Base-by-base conservation (phyloP, 2,888 invertebrate genomes). In the Chromoteleia sp. region DNA sequence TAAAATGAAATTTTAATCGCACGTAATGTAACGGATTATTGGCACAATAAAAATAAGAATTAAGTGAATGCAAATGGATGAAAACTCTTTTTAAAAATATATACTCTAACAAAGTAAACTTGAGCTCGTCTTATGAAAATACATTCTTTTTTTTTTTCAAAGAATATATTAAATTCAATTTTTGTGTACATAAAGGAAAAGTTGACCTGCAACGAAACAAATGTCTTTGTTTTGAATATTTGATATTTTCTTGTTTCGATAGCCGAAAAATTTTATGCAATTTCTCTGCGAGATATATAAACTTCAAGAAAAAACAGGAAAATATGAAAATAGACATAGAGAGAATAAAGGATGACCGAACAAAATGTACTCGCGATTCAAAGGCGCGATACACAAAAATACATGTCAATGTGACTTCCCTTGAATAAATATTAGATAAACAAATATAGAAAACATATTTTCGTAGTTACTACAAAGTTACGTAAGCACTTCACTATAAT, bases 301-400 rank as follows among this genome's bases (percentile, higher is more conserved):
- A 41, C 17, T 58, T 21, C 12, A 41, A 25, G 41, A 58, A 58
- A 41, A 58, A 25, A 58, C 17, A 58, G 14, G 14, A 41, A 41
- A 21, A 25, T 39, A 41, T 30, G 10, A 14, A 58, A 12, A 12
- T n/a, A 41, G 41, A 25, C 25, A 41, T 41, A 41, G 30, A 29
- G 12, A 21, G 36, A 39, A 39, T 19, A 56, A 25, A 41, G 1
- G 36, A 21, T 41, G 41, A 29, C 25, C 12, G 8, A 41, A 29
- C 56, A 19, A 58, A 41, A 41, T 41, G 41, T 25, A 25, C 25
- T 10, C 25, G n/a, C 58, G 25, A 41, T 21, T 56, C 36, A 39
- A 56, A 19, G 36, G 56, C 12, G 19, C 12, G 19, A 19, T 56
- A 56, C 39, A 17, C 21, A 56, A 36, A 56, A 56, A 56, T 56